Evolutionary conservation across 2,113 vertebrate species (phyloP), one percentile per base, ranked within the genome.

Genomic region (Microtus ochrogaster): DNA sequence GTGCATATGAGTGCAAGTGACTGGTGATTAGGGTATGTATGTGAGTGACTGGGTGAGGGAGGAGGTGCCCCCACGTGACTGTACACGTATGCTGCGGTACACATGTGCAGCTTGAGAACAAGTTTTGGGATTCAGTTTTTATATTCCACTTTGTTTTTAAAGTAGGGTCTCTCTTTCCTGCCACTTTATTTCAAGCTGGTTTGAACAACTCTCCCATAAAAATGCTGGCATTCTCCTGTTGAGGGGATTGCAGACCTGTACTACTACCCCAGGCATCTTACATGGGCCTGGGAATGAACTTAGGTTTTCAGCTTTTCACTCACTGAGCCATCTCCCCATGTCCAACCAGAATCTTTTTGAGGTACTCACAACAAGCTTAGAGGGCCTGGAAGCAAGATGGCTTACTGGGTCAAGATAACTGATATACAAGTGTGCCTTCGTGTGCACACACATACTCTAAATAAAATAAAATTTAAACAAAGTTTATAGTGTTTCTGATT

Each of bases 401-500:
- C n/a, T 63, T 61, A 84, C 24, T 84, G 14, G 1, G 14, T 30
- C 41, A 41, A 84, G n/a, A 63, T 44, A 16, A 2, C 81, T 36
- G 28, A 73, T 41, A 73, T 24, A 76, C 4, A 4, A 41, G 26
- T 44, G 73, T 13, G 39, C 72, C 73, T 6, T 76, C 39, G 73
- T 41, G 8, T 44, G 33, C 17, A 79, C 47, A 78, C 44, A 33
- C 17, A 52, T 39, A 41, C n/a, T 10, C 36, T 39, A 58, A 61
- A 77, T 16, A 33, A 28, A 61, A 77, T 16, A 77, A 30, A 77
- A 83, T 61, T 14, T 28, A 83, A 41, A 41, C 61, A 66, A 49
- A 66, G 41, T 86, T 72, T 68, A 83, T 26, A 82, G 65, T 66
- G 78, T 70, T 90, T 81, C 89, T 70, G 52, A 91, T 19, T 91